Conservation (phyloP, 2,113 vertebrate species). For the Pachycephala philippinensis region DNA sequence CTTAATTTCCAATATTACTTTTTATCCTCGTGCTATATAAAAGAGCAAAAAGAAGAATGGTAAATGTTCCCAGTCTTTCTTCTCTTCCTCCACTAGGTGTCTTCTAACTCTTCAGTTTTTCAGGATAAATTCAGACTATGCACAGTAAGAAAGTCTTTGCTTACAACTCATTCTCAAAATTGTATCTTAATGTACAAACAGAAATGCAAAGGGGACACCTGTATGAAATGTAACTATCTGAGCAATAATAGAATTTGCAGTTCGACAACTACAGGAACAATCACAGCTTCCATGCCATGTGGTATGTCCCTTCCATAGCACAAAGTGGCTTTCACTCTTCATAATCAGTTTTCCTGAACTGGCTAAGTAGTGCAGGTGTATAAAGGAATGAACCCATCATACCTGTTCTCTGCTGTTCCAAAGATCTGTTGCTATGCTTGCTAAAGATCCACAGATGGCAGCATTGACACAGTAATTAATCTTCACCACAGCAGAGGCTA, state of each 20-base stretch:
- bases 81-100: neutral
- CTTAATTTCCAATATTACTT: neutral
- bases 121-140: neutral
- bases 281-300: rapidly evolving
- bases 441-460: slow-evolving; percentile 44
- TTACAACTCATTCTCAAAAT: neutral
- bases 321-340: neutral
- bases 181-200: neutral
- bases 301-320: neutral
- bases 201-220: neutral
- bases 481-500: neutral
- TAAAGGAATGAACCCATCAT: neutral
- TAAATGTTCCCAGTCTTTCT: neutral
- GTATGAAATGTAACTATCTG: neutral
- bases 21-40: neutral
- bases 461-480: neutral
- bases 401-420: neutral
- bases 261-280: neutral
- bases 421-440: neutral
- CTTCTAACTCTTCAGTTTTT: neutral
- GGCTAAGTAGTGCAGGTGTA: neutral
- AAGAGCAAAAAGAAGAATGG: neutral
- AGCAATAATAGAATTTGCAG: neutral
- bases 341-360: neutral
- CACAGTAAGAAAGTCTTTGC: neutral